Base-by-base conservation (phyloP, 2,888 invertebrate species). In the Augiades crinisus region DNA sequence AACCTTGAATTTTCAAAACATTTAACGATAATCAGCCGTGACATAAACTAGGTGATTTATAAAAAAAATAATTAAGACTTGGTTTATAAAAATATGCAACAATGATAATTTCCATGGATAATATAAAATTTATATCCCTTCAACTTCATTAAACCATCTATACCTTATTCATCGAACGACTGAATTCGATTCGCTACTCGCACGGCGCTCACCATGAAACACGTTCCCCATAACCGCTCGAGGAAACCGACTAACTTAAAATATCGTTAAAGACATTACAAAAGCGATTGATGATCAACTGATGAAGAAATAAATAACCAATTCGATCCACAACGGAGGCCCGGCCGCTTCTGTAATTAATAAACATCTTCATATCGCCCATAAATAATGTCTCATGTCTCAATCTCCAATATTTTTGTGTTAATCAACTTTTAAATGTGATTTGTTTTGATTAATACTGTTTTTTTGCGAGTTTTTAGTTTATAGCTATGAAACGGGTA, bases 241-340 rank as follows among this genome's bases (percentile, higher is more conserved):
- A 40, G 34, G 49, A 43, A 24, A 12, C 33, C 22, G 24, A 33
- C 27, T 27, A 27, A 34, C 27, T 43, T 50, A 50, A 41, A 50
- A 33, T 34, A 41, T 49, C 41, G 17, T 50, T 43, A 36, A 43
- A 50, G 41, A 50, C 43, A 43, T 49, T 49, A 43, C 34, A 50
- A 50, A 41, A 36, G 34, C 49, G 43, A 49, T 49, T 41, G 49
- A 50, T 50, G 49, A 43, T 50, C 34, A 19, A 43, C 49, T 50
- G 49, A 50, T 50, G 49, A 50, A 50, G 50, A 43, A 50, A 50
- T 50, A 50, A 50, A 43, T 50, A 43, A 36, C 19, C 43, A 36
- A 50, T 43, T 27, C n/a, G 50, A 34, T 14, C 43, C 41, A 22
- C 49, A 34, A 19, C 44, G 14, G 44, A 45, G 33, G 17, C 38